These are phyloP conservation scores for Drosophila pandora DNA, from an alignment of 1,140 invertebrate species.

Conservation along the genomic window DNA sequence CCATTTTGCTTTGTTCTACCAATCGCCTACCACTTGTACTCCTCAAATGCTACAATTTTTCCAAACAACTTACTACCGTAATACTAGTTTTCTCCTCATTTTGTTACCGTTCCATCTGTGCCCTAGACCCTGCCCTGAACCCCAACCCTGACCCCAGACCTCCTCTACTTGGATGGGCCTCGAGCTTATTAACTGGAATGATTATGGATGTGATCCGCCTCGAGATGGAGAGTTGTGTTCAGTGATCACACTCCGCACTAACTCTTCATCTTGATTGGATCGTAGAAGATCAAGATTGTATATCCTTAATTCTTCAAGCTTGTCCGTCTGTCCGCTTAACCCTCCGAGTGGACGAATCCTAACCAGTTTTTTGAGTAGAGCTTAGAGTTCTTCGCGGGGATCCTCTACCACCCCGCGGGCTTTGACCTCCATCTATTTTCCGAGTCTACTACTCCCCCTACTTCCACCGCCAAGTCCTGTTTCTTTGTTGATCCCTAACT, in stretches of 20 bases:
- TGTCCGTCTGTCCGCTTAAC: no score
- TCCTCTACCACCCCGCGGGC: background rate
- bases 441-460: conserved; percentile 2
- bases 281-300: no score
- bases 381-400: no score
- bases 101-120: conserved; percentile 28
- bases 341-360: no score
- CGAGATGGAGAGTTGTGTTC: no score
- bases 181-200: no score
- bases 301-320: no score
- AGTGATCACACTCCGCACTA: no score
- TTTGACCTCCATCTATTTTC: background rate
- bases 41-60: conserved; percentile 11
- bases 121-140: conserved; percentile 2
- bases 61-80: conserved; percentile 15
- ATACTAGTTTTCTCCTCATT: conserved; percentile 26
- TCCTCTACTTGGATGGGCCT: background rate
- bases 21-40: conserved; percentile 35
- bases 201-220: no score
- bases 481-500: conserved; percentile 27
- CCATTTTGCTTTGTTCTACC: conserved; percentile 32
- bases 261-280: no score
- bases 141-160: conserved; percentile 2
- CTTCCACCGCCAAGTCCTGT: conserved; percentile 9
- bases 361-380: no score